phyloP scores from a whole-genome alignment of 1,140 invertebrate genomes.

The Hestina assimilis region DNA sequence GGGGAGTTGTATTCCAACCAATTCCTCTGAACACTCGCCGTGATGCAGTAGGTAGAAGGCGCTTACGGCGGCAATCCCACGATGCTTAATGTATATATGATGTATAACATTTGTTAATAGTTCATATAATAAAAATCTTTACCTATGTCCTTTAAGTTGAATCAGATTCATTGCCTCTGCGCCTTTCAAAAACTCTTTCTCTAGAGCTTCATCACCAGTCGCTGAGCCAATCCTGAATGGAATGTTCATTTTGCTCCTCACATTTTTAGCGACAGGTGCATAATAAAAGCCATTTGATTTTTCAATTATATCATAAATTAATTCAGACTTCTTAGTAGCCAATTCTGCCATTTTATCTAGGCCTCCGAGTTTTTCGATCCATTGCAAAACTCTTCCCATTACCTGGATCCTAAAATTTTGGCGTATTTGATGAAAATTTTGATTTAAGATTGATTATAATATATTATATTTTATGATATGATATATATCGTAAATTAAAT shows the following conservation, averaged over 20 bases:
- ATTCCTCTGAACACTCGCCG: no score
- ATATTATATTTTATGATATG: no score
- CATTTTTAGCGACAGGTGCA: conserved; percentile 83
- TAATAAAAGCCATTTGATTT: conserved; percentile 93
- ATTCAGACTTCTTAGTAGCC: conserved; percentile 85
- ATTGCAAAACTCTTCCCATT: conserved; percentile 93
- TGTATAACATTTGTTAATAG: no score
- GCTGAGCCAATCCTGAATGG: conserved; percentile 89
- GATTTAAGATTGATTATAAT: no score
- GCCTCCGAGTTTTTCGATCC: conserved; percentile 94
- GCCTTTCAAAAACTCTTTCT: conserved; percentile 91
- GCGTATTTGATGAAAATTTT: no score
- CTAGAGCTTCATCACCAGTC: conserved; percentile 87
- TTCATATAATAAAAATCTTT: no score
- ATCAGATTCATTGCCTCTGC: conserved; percentile 89
- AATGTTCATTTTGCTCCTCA: conserved; percentile 93
- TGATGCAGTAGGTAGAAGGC: no score
- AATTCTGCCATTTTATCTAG: conserved; percentile 87
- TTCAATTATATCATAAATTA: conserved; percentile 92
- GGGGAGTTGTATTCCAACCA: no score
- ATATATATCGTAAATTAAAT: no score
- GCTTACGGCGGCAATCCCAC: no score
- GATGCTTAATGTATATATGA: no score
- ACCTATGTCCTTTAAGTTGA: conserved; percentile 97
- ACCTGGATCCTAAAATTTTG: conserved; percentile 92